Conservation (phyloP, 1,140 invertebrate genomes). For the Pseudoatta argentina region DNA sequence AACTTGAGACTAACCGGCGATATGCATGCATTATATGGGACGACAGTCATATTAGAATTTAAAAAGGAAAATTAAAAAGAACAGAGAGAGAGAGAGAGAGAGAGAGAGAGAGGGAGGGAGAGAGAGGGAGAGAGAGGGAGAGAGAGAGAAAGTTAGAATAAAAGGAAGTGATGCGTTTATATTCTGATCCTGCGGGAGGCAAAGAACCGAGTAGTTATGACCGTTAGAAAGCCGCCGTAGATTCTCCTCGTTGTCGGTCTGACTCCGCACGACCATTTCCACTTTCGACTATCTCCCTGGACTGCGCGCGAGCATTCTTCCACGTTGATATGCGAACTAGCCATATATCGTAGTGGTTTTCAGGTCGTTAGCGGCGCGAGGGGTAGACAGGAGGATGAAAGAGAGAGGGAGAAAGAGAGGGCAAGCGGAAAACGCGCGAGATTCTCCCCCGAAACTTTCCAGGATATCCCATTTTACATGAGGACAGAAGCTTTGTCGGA, state of each 20-base stretch:
- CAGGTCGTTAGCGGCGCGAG: conserved; percentile 38
- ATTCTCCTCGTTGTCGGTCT: conserved; percentile 28
- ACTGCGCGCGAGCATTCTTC: conserved; percentile 56
- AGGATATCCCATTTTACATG: conserved; percentile 12
- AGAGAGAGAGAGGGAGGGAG: background rate
- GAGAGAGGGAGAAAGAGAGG: no score
- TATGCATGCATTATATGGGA: conserved; percentile 16
- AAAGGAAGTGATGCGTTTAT: conserved; percentile 35
- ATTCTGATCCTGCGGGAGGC: conserved; percentile 29
- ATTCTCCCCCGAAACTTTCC: conserved; percentile 33
- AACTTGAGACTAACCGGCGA: background rate
- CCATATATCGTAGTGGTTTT: conserved; percentile 50
- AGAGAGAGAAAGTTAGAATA: background rate
- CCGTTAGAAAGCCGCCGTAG: conserved; percentile 24
- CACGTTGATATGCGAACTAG: conserved; percentile 49
- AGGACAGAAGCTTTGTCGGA: background rate
- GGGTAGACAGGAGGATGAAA: background rate
- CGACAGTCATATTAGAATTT: background rate
- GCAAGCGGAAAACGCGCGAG: conserved; percentile 32
- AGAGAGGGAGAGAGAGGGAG: background rate
- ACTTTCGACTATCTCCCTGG: conserved; percentile 54
- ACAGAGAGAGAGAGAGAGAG: background rate
- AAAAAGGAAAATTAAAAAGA: background rate
- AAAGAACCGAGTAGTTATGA: conserved; percentile 38
- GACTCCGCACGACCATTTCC: conserved; percentile 60